Evolutionary conservation across 2,113 vertebrate species (phyloP).

Genomic region (Turnix velox): DNA sequence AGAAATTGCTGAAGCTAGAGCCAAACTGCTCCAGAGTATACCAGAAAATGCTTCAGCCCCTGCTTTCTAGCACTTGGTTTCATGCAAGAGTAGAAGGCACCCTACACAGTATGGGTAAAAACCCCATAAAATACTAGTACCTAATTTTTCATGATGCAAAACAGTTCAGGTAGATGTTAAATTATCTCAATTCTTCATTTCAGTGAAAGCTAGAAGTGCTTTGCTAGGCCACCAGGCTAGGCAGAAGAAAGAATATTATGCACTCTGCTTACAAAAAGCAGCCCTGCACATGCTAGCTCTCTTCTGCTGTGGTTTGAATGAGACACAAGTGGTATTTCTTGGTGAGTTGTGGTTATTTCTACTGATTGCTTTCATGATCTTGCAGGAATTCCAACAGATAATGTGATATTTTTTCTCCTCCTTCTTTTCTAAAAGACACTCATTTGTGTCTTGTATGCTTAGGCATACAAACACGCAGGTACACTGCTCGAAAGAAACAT

Average conservation of each 20-base stretch:
- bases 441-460: not conserved
- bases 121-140: not conserved
- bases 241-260: not conserved
- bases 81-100: not conserved
- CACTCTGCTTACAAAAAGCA: not conserved
- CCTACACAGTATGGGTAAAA: not conserved
- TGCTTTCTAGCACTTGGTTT: not conserved
- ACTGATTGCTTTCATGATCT: not conserved
- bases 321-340: not conserved
- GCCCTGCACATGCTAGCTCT: not conserved
- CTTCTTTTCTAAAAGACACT: not conserved
- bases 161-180: not conserved
- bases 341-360: not conserved
- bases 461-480: not conserved
- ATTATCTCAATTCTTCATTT: not conserved
- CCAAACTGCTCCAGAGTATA: not conserved
- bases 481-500: not conserved
- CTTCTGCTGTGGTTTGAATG: not conserved
- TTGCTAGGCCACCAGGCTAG: not conserved
- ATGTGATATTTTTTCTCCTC: not conserved
- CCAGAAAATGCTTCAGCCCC: not conserved
- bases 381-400: conserved; percentile 18
- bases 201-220: not conserved
- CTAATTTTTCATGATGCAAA: not conserved
- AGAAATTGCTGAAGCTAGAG: not conserved